A percentile compares a stretch with the other conserved stretches of the same genome.
These are phyloP conservation scores for Xylota segnis DNA, from an alignment of 2,888 invertebrate species.

Conservation along the genomic window DNA sequence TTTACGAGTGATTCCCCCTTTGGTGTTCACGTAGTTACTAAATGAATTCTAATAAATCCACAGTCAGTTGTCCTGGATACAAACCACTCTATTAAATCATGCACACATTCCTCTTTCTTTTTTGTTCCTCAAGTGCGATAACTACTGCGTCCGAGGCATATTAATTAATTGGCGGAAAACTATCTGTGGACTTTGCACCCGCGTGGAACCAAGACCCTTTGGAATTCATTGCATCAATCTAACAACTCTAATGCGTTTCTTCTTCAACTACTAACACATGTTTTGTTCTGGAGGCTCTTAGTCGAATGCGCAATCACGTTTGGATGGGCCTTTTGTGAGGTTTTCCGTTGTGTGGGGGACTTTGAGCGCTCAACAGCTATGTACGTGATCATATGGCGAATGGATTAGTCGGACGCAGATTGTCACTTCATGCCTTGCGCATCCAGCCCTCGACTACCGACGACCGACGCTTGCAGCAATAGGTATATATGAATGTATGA, in stretches of 20 bases:
- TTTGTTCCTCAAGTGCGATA: conserved; percentile 9
- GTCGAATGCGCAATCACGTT: conserved; percentile 71
- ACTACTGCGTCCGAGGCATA: conserved; percentile 46
- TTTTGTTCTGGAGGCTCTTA: conserved; percentile 63
- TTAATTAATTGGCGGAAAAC: conserved; percentile 57
- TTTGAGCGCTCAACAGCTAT: conserved; percentile 41
- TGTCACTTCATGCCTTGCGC: conserved; percentile 48
- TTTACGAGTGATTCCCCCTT: background rate
- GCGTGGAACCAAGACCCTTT: conserved; percentile 41
- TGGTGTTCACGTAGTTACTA: background rate
- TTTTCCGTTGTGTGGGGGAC: conserved; percentile 63
- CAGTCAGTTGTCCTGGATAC: conserved; percentile 1
- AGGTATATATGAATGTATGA: no score
- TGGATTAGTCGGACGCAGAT: conserved; percentile 66
- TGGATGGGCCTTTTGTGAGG: conserved; percentile 50
- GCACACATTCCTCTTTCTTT: background rate
- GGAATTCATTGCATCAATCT: conserved; percentile 58
- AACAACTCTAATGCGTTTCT: conserved; percentile 61
- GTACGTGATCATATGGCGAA: conserved; percentile 72
- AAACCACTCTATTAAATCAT: conserved; percentile 32
- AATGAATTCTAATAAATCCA: background rate
- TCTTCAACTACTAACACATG: conserved; percentile 68
- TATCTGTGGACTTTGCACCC: conserved; percentile 64
- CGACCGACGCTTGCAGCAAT: conserved; percentile 39
- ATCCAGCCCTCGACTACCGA: conserved; percentile 59